Evolutionary conservation across 1,140 invertebrate genomes (phyloP), one percentile per base, ranked within the genome.

Genomic region (Pseudomyrmex sp.): DNA sequence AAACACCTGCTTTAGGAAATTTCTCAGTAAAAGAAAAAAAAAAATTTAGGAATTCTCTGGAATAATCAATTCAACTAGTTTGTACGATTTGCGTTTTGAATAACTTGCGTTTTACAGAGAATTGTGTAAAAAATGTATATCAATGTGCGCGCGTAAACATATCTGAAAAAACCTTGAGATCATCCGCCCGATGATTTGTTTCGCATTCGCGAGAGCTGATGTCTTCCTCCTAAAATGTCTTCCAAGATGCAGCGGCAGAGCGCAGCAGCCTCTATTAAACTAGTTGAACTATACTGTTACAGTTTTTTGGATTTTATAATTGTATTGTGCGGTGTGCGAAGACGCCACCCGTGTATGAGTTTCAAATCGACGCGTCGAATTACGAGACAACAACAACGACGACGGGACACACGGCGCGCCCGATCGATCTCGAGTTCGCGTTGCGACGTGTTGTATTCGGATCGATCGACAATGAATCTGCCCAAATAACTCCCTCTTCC

Each of bases 271-370:
- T 35, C 35, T 74, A 88, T 65, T 56, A 82, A 87, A 85, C 83
- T 84, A 86, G 84, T 86, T 88, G 73, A 86, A 69, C 35, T 35
- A 35, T 79, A 89, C 79, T 90, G 90, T 91, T 91, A 85, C 82
- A 86, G 63, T 75, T 89, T 89, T 90, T 73, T 63, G 90, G 84
- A 90, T 91, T 91, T 91, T 90, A 90, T 91, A 91, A 89, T 88
- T 59, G 58, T 76, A 65, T 62, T 77, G 82, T 65, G 82, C 68
- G 83, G 48, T 74, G 61, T 62, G 35, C 35, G 35, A 35, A 26
- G 20, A 35, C 35, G 35, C 35, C 48, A 63, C 46, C 15, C 48
- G 13, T 54, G 1, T 83, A 85, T 85, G 77, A 85, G 88, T 88
- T 88, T 83, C 76, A 79, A 56, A 35, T 58, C 35, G 69, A 80